phyloP scores from a whole-genome alignment of 2,113 vertebrate genomes.

The Clarias batrachus region DNA sequence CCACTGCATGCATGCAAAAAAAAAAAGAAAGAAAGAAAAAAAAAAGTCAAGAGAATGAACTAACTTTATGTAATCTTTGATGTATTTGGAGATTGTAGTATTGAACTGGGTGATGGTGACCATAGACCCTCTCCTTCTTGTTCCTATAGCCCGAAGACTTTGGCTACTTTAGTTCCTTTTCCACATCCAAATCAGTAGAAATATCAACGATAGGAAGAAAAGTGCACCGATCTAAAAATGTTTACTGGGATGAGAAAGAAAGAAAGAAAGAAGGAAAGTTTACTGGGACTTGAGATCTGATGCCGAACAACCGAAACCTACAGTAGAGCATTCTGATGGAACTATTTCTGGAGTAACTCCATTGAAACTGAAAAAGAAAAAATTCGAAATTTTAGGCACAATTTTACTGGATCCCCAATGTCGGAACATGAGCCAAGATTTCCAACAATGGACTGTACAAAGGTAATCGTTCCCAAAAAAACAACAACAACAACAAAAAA shows the following conservation, averaged over 20 bases:
- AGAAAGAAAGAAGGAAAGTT: background rate
- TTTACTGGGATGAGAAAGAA: background rate
- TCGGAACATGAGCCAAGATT: background rate
- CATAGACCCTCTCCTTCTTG: background rate
- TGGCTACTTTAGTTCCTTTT: background rate
- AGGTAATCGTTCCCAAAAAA: background rate
- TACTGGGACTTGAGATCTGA: background rate
- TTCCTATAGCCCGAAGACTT: background rate
- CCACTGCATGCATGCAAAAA: slow-evolving; percentile 51
- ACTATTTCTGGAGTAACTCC: background rate
- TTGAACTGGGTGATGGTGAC: slow-evolving; percentile 21
- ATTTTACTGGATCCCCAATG: background rate
- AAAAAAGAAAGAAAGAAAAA: background rate
- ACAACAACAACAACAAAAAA: background rate
- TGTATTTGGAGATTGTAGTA: slow-evolving; percentile 13
- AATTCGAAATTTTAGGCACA: background rate
- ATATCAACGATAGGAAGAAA: background rate
- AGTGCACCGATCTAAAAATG: slow-evolving; percentile 7
- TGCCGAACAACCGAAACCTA: slow-evolving; percentile 6
- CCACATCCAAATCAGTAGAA: background rate
- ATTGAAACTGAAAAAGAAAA: background rate
- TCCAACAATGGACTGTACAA: slow-evolving; percentile 15
- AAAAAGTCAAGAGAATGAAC: slow-evolving; percentile 42
- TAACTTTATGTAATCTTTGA: slow-evolving; percentile 27
- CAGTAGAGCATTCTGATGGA: slow-evolving; percentile 3